phyloP scores from a whole-genome alignment of 2,888 invertebrate genomes.

The Drymonia ruficornis region DNA sequence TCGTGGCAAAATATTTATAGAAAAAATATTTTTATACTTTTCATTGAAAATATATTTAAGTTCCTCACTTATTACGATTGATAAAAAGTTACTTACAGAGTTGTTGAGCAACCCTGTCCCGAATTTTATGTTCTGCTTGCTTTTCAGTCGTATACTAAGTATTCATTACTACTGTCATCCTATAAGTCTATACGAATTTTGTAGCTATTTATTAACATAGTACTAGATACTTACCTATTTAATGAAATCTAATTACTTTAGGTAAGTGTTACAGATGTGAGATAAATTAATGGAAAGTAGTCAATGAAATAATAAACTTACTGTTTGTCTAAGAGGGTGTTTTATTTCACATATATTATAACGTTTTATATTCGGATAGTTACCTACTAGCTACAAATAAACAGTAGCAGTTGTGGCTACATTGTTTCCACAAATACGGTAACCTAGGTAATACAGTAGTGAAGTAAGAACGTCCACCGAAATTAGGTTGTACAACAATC shows the following conservation, averaged over 20 bases:
- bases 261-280: constrained; percentile 39
- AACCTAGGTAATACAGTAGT: too few relatives aligned
- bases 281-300: constrained; percentile 36
- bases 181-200: constrained; percentile 5
- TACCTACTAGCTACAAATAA: too few relatives aligned
- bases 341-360: constrained; percentile 27
- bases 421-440: too few relatives aligned
- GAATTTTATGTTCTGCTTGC: too few relatives aligned
- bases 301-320: constrained; percentile 50
- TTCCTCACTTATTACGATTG: neutral
- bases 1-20: neutral
- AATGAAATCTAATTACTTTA: constrained; percentile 28
- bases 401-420: too few relatives aligned
- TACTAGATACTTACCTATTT: constrained; percentile 19
- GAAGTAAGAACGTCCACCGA: too few relatives aligned
- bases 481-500: too few relatives aligned
- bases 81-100: too few relatives aligned
- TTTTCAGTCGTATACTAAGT: too few relatives aligned
- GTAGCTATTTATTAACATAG: constrained; percentile 3
- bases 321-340: constrained; percentile 43
- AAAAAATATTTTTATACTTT: constrained; percentile 2
- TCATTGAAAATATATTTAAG: neutral
- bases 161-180: neutral
- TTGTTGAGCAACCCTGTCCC: too few relatives aligned
- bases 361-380: too few relatives aligned